phyloP scores from a whole-genome alignment of 2,888 invertebrate genomes.

The Lottia gigantea region DNA sequence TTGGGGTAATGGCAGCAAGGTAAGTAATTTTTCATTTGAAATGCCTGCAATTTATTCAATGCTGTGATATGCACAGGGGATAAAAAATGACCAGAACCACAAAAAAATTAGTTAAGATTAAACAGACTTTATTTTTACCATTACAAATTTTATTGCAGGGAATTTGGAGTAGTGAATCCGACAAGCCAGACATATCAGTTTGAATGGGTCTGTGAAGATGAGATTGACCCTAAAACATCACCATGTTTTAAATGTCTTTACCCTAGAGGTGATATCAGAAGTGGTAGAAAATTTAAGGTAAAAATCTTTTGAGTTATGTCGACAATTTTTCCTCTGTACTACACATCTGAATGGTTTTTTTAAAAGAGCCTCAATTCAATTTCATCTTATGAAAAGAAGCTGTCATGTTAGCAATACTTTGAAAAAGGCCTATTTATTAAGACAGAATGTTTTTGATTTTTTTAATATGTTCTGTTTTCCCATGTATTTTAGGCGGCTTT shows the following conservation, averaged over 20 bases:
- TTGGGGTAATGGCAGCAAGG: slow-evolving; percentile 68
- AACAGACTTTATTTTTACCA: neutral
- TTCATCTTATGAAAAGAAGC: too few relatives aligned
- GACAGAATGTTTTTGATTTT: too few relatives aligned
- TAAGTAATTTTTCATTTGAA: slow-evolving; percentile 30
- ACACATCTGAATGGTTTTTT: too few relatives aligned
- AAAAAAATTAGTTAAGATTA: too few relatives aligned
- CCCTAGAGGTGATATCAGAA: slow-evolving; percentile 74
- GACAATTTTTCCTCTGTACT: too few relatives aligned
- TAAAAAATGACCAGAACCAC: too few relatives aligned
- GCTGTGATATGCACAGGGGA: too few relatives aligned
- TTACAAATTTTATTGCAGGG: slow-evolving; percentile 67
- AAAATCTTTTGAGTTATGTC: neutral
- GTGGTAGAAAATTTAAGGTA: slow-evolving; percentile 68
- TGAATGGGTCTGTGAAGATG: slow-evolving; percentile 73
- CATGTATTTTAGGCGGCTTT: slow-evolving; percentile 71
- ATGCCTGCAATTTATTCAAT: too few relatives aligned
- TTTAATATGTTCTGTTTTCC: neutral
- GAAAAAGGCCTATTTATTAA: too few relatives aligned
- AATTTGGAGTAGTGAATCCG: slow-evolving; percentile 77
- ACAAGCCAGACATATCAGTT: slow-evolving; percentile 75
- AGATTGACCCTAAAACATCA: slow-evolving; percentile 64
- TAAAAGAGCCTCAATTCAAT: too few relatives aligned
- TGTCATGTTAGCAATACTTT: too few relatives aligned
- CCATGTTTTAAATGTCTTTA: slow-evolving; percentile 74